phyloP scores from a whole-genome alignment of 1,140 invertebrate genomes.

The Reticulitermes speratus region DNA sequence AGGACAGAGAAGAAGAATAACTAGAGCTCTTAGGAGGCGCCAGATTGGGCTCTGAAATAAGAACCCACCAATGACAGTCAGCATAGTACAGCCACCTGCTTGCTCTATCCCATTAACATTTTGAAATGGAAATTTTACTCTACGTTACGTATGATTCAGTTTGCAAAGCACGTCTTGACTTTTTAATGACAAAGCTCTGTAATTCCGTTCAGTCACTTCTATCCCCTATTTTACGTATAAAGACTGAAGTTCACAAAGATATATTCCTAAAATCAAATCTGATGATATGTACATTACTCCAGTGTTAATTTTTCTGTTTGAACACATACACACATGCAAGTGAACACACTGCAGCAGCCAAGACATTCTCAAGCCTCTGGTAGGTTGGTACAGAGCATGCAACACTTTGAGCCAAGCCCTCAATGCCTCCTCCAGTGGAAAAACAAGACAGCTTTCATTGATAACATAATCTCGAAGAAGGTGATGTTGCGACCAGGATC shows the following conservation, averaged over 20 bases:
- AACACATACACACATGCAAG: slow-evolving; percentile 15
- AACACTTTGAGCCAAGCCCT: not conserved
- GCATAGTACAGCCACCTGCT: slow-evolving; percentile 11
- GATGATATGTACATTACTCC: not conserved
- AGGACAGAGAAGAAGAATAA: slow-evolving; percentile 27
- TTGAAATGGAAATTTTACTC: not conserved
- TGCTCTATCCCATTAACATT: not conserved
- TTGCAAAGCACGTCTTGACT: not conserved
- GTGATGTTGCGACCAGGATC: not conserved
- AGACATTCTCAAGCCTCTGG: slow-evolving; percentile 9
- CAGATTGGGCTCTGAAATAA: slow-evolving; percentile 31
- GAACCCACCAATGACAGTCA: slow-evolving; percentile 28
- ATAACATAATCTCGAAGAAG: not conserved
- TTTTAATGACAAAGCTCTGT: not conserved
- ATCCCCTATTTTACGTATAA: not conserved
- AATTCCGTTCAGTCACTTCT: not conserved
- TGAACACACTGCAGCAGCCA: slow-evolving; percentile 1
- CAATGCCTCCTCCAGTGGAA: not conserved
- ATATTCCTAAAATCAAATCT: not conserved
- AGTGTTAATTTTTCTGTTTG: not conserved
- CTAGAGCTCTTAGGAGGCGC: slow-evolving; percentile 29
- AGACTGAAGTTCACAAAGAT: not conserved
- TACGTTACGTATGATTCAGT: not conserved
- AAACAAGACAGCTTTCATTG: not conserved
- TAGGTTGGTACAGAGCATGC: slow-evolving; percentile 7